phyloP scores from a whole-genome alignment of 2,797 vertebrate genomes.

The Botia almorhae region DNA sequence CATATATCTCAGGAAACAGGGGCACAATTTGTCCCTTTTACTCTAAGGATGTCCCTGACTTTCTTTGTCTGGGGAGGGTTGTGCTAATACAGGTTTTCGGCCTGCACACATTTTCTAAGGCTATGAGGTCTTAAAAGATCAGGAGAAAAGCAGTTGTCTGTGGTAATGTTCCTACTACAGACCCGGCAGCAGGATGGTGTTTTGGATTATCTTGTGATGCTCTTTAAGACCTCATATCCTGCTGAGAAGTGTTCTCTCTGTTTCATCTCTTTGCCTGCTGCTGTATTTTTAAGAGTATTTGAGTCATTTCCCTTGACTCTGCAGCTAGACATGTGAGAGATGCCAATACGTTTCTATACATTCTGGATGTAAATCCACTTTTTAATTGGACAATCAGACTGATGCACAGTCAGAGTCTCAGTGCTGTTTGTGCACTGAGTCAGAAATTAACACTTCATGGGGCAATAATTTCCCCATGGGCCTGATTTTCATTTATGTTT shows the following conservation, averaged over 20 bases:
- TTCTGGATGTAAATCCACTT: too few relatives aligned
- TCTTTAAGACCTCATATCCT: conserved; percentile 44
- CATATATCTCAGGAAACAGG: conserved; percentile 43
- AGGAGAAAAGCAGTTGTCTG: neutral
- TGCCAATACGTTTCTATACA: neutral
- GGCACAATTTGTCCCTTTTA: conserved; percentile 39
- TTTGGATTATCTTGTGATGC: neutral
- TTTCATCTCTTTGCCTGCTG: neutral
- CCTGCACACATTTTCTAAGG: conserved; percentile 1
- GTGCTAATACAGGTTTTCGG: conserved; percentile 9
- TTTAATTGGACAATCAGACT: too few relatives aligned
- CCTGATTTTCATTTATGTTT: too few relatives aligned
- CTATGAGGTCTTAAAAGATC: conserved; percentile 36
- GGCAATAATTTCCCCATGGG: too few relatives aligned
- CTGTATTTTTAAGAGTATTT: neutral
- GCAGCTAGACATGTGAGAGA: neutral
- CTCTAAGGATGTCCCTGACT: conserved; percentile 6
- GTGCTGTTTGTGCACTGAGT: too few relatives aligned
- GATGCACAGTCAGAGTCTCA: too few relatives aligned
- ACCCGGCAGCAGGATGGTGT: too few relatives aligned
- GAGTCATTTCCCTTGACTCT: neutral
- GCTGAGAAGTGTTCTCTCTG: conserved; percentile 20
- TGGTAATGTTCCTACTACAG: neutral
- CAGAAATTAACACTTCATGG: too few relatives aligned
- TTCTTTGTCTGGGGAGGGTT: conserved; percentile 13